Percentiles rank a stretch among this genome's conserved stretches.
Evolutionary conservation across 2,113 vertebrate species (phyloP).

Genomic region (Prionailurus bengalensis): DNA sequence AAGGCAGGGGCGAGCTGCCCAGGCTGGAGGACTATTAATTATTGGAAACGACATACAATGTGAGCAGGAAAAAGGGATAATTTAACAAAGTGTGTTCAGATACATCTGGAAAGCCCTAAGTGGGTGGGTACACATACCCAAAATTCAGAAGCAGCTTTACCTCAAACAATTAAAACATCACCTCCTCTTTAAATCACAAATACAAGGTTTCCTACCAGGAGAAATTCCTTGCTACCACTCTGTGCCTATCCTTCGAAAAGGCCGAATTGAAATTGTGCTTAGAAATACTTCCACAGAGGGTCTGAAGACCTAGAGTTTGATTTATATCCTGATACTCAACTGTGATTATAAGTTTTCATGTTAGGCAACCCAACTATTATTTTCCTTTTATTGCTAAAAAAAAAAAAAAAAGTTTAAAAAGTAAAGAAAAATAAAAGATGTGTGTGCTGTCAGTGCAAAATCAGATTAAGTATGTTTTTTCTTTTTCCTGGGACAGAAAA

Average conservation of each 20-base stretch:
- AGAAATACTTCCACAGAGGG: conserved; percentile 51
- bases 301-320: background rate
- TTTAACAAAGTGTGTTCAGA: conserved; percentile 42
- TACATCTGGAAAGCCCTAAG: background rate
- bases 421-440: conserved; percentile 55
- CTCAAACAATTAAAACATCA: background rate
- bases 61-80: background rate
- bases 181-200: conserved; percentile 40
- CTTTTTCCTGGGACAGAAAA: conserved; percentile 75
- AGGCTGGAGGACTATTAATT: background rate
- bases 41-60: background rate
- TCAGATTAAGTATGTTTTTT: conserved; percentile 75
- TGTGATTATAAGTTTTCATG: conserved; percentile 42
- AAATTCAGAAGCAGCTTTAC: background rate
- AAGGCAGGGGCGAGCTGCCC: background rate
- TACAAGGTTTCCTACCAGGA: background rate
- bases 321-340: conserved; percentile 62
- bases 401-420: background rate
- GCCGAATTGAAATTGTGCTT: conserved; percentile 40
- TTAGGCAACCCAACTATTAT: conserved; percentile 50
- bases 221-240: background rate
- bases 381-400: conserved; percentile 56
- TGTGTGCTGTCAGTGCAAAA: conserved; percentile 73
- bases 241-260: conserved; percentile 57
- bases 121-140: background rate